Percentiles rank a stretch among this genome's conserved stretches.
phyloP scores from a whole-genome alignment of 2,888 invertebrate genomes.

The Lymantria dispar region DNA sequence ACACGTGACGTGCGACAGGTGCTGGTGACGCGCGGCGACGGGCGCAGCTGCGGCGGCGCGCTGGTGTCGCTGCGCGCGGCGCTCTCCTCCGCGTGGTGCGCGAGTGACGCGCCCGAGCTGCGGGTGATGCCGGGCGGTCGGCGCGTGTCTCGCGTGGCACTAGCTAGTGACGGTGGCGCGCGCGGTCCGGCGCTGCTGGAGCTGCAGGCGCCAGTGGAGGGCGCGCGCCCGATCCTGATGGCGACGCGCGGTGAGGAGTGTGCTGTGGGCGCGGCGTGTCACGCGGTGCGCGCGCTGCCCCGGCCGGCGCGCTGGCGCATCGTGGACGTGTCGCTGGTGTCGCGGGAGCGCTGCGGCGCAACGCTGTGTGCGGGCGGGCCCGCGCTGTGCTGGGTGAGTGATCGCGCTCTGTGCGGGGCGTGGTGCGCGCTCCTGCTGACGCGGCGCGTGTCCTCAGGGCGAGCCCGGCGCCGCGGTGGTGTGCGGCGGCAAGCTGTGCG shows the following conservation, averaged over 20 bases:
- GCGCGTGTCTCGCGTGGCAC: conserved; percentile 26
- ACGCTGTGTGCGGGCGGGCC: conserved; percentile 54
- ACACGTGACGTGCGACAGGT: conserved; percentile 30
- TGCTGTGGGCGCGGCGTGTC: conserved; percentile 37
- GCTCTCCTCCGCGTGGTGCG: conserved; percentile 51
- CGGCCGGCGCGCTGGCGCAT: conserved; percentile 34
- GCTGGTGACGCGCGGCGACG: conserved; percentile 44
- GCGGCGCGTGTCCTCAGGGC: conserved; percentile 29
- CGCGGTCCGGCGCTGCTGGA: conserved; percentile 55
- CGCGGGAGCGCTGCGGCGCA: conserved; percentile 33
- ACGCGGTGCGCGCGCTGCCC: conserved; percentile 43
- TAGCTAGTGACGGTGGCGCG: conserved; percentile 22
- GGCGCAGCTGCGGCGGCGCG: conserved; percentile 38
- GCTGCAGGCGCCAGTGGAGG: conserved; percentile 49
- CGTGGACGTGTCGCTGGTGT: conserved; percentile 31
- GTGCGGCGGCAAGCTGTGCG: conserved; percentile 64
- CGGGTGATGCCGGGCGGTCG: conserved; percentile 42
- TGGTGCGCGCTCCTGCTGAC: not conserved
- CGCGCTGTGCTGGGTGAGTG: conserved; percentile 48
- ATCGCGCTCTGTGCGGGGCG: not conserved
- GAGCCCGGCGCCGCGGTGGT: conserved; percentile 65
- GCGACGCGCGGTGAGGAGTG: conserved; percentile 44
- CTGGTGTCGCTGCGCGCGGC: conserved; percentile 46
- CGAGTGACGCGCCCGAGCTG: conserved; percentile 31
- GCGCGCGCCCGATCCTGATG: conserved; percentile 56